phyloP scores from a whole-genome alignment of 2,888 invertebrate species.

The Cosmopolites sordidus region DNA sequence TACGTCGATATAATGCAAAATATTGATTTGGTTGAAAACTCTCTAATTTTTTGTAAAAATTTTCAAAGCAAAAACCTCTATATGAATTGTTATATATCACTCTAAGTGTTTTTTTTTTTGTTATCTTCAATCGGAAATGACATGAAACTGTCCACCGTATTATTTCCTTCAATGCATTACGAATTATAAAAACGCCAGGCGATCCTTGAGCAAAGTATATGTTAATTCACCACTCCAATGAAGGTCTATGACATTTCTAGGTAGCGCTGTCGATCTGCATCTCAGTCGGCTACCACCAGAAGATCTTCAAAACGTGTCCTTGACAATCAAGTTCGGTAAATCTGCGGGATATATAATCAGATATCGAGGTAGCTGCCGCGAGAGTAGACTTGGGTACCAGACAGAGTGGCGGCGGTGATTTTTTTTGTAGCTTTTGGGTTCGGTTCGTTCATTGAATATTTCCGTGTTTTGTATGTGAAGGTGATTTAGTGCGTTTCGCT shows the following conservation, averaged over 20 bases:
- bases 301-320: slow-evolving; percentile 21
- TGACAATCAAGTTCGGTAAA: slow-evolving; percentile 28
- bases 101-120: too few species aligned
- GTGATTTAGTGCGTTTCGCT: slow-evolving; percentile 11
- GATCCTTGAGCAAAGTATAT: too few species aligned
- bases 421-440: slow-evolving; percentile 25
- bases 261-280: slow-evolving; percentile 11
- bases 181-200: too few species aligned
- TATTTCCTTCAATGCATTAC: too few species aligned
- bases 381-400: slow-evolving; percentile 31
- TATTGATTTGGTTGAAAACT: too few species aligned
- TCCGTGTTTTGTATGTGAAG: slow-evolving; percentile 21
- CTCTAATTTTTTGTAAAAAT: too few species aligned
- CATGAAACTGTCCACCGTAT: too few species aligned
- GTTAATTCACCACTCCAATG: neutral
- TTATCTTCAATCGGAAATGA: too few species aligned
- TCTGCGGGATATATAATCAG: slow-evolving; percentile 37
- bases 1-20: too few species aligned
- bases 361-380: slow-evolving; percentile 27
- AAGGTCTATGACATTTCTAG: slow-evolving; percentile 24
- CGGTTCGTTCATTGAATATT: slow-evolving; percentile 15
- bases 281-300: slow-evolving; percentile 10
- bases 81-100: too few species aligned
- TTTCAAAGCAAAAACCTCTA: too few species aligned
- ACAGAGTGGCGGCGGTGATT: slow-evolving; percentile 37